Evolutionary conservation across 2,113 vertebrate genomes (phyloP).

Genomic region (Pedionomus torquatus): DNA sequence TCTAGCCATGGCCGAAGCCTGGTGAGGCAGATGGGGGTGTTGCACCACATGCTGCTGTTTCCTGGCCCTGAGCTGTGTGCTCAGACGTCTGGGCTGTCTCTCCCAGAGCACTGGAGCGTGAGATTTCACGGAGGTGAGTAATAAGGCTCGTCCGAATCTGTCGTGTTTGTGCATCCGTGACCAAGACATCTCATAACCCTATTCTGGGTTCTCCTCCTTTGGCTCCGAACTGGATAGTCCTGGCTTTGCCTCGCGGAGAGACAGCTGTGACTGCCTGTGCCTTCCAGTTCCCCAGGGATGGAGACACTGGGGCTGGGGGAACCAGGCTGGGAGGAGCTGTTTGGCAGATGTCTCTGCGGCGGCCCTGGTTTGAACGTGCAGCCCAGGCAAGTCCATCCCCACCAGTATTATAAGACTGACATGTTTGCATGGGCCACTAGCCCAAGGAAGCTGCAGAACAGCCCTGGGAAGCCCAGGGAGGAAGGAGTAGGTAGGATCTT

Average conservation of each 20-base stretch:
- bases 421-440: neutral
- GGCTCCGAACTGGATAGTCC: neutral
- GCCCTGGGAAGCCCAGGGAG: neutral
- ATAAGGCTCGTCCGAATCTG: neutral
- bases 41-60: fast-evolving
- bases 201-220: neutral
- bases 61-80: neutral
- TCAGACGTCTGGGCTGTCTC: neutral
- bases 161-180: neutral
- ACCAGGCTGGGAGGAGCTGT: neutral
- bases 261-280: fast-evolving
- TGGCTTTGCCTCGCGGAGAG: neutral
- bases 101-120: neutral
- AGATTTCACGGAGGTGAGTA: neutral
- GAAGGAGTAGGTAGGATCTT: neutral
- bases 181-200: neutral
- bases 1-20: neutral
- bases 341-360: neutral
- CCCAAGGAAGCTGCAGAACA: neutral
- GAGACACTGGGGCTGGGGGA: neutral
- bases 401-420: fast-evolving
- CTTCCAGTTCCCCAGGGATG: neutral
- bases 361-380: neutral
- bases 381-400: neutral
- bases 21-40: neutral